Base-by-base conservation (phyloP, 2,113 vertebrate species). In the Ammodytes dubius region DNA sequence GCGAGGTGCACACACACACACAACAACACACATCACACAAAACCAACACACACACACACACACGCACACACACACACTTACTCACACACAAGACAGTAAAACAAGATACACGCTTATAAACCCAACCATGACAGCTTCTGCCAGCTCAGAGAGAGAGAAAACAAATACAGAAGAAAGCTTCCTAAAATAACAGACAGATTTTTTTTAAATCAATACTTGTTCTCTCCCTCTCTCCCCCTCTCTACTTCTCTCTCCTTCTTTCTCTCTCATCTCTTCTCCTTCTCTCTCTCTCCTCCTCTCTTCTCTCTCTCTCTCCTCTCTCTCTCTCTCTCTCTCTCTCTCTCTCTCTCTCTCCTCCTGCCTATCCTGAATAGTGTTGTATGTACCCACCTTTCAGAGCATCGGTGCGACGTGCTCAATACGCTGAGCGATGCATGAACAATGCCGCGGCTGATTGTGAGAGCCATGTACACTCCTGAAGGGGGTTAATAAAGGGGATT, bases 161-260 rank as follows among this genome's bases (percentile, higher is more conserved):
- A 80, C 58, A 83, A 27, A 27, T 14, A 77, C 73, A 90, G 77
- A 89, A 91, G 88, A 88, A 91, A 83, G 87, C 79, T 81, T 86
- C 89, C 82, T 61, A 86, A 91, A 91, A 89, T 88, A 90, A 93
- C 89, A 90, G 88, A 87, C 90, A 90, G n/a, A n/a, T n/a, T 27
- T 27, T 93, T 93, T 91, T 92, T 74, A 82, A 89, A 93, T 94
- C 93, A 93, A 94, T 94, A 93, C 76, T 45, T 85, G 88, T 83
- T 89, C n/a, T 85, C 69, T 86, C 63, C 76, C 60, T 85, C 70
- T 83, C 61, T 35, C 43, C n/a, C n/a, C n/a, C n/a, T n/a, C n/a
- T n/a, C n/a, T n/a, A n/a, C n/a, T n/a, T 19, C 0, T 15, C 72
- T 27, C 27, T 27, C 27, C n/a, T n/a, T 27, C 27, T 27, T 2